Percentiles rank a stretch among this genome's conserved stretches.
phyloP scores from a whole-genome alignment of 2,888 invertebrate species.

The Cremastobaeus sp. region DNA sequence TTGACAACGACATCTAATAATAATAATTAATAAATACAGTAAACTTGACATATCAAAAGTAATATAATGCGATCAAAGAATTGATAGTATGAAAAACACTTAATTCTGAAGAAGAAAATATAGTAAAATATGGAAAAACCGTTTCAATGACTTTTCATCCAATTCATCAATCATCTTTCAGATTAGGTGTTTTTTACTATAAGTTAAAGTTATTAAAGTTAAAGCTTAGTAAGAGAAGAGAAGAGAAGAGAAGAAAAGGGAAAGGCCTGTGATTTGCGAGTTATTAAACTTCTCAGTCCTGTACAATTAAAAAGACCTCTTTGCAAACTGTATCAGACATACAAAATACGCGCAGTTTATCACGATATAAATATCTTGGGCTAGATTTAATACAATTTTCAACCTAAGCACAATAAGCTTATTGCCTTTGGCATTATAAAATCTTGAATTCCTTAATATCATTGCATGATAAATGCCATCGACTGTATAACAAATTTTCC shows the following conservation, averaged over 20 bases:
- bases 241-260: constrained; percentile 13
- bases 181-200: constrained; percentile 23
- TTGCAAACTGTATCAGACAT: constrained; percentile 54
- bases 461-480: constrained; percentile 57
- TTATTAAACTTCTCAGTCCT: constrained; percentile 62
- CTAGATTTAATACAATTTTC: constrained; percentile 56
- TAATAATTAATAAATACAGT: constrained; percentile 43
- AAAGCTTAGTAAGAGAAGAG: too few species aligned
- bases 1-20: too few species aligned
- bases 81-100: constrained; percentile 13
- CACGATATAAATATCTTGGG: constrained; percentile 53
- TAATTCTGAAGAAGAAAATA: constrained; percentile 15
- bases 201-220: too few species aligned
- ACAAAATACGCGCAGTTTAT: constrained; percentile 46
- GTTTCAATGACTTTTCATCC: too few species aligned
- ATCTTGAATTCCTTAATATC: constrained; percentile 42
- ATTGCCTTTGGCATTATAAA: constrained; percentile 61
- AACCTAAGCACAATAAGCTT: constrained; percentile 59
- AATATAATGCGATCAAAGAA: constrained; percentile 3
- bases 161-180: too few species aligned
- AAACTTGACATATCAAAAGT: constrained; percentile 45
- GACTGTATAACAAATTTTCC: constrained; percentile 36
- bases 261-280: constrained; percentile 9
- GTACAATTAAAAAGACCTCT: constrained; percentile 63
- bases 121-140: too few species aligned